phyloP scores from a whole-genome alignment of 1,140 invertebrate genomes.

The Aphis gossypii region DNA sequence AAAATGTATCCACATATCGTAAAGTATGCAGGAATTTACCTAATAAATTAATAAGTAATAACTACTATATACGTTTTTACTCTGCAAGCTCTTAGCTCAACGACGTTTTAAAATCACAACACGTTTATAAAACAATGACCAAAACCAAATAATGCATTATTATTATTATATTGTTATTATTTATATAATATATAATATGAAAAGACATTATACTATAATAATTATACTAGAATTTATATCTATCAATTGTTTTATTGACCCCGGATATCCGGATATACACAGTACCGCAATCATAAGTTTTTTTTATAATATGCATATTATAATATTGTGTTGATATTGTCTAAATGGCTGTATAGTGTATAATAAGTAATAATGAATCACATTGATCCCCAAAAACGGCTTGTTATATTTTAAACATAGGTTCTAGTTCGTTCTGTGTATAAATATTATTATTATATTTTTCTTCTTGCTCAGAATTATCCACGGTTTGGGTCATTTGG shows the following conservation, averaged over 20 bases:
- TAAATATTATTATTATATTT: neutral
- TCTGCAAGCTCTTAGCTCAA: neutral
- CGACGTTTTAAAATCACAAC: neutral
- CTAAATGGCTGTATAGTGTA: neutral
- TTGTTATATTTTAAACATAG: neutral
- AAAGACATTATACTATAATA: neutral
- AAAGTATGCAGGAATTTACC: neutral
- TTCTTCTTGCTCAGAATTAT: neutral
- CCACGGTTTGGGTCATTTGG: neutral
- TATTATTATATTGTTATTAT: neutral
- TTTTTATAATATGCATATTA: neutral
- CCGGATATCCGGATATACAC: neutral
- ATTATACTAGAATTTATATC: neutral
- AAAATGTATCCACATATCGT: too few species aligned
- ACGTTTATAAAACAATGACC: neutral
- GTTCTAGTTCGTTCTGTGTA: neutral
- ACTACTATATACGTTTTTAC: neutral
- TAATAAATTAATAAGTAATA: too few species aligned
- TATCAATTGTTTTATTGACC: neutral
- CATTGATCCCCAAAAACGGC: neutral
- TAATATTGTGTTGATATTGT: neutral
- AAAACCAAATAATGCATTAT: too few species aligned
- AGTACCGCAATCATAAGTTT: neutral
- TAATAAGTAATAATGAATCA: neutral
- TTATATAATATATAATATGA: neutral